phyloP scores from a whole-genome alignment of 2,797 vertebrate species.

The Gymnodraco acuticeps region DNA sequence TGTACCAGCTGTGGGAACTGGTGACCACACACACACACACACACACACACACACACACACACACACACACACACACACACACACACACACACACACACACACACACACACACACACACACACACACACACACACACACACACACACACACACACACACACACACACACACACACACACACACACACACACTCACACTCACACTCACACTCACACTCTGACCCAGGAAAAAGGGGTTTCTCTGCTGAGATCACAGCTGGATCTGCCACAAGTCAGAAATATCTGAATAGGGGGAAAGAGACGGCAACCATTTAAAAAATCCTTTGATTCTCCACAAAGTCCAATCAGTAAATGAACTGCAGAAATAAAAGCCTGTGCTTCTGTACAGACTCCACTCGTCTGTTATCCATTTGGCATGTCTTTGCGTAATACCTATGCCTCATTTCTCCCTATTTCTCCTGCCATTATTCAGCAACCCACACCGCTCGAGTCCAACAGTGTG shows the following conservation, averaged over 20 bases:
- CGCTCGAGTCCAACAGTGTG: slow-evolving; percentile 26
- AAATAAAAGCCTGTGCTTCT: slow-evolving; percentile 30
- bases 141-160: slow-evolving; percentile 12
- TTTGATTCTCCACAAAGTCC: slow-evolving; percentile 52
- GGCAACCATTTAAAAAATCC: slow-evolving; percentile 23
- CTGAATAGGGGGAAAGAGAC: slow-evolving; percentile 18
- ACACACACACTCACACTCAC: slow-evolving; percentile 15
- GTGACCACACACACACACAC: slow-evolving; percentile 49
- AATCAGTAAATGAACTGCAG: slow-evolving; percentile 60
- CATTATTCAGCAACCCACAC: slow-evolving; percentile 59
- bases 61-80: slow-evolving; percentile 10
- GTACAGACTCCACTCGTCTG: slow-evolving; percentile 43
- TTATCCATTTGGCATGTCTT: slow-evolving; percentile 49
- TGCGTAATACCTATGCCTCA: neutral
- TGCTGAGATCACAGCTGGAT: slow-evolving; percentile 68
- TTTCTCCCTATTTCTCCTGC: slow-evolving; percentile 34
- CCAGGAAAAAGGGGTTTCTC: slow-evolving; percentile 44
- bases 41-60: slow-evolving; percentile 12
- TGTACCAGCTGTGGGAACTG: slow-evolving; percentile 75
- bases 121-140: neutral
- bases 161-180: slow-evolving; percentile 17
- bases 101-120: slow-evolving; percentile 17
- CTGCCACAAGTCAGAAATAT: slow-evolving; percentile 40
- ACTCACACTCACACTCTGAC: slow-evolving; percentile 46
- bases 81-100: neutral